These are phyloP conservation scores for Andrena trimmerana DNA, from an alignment of 2,888 invertebrate species.

Conservation along the genomic window DNA sequence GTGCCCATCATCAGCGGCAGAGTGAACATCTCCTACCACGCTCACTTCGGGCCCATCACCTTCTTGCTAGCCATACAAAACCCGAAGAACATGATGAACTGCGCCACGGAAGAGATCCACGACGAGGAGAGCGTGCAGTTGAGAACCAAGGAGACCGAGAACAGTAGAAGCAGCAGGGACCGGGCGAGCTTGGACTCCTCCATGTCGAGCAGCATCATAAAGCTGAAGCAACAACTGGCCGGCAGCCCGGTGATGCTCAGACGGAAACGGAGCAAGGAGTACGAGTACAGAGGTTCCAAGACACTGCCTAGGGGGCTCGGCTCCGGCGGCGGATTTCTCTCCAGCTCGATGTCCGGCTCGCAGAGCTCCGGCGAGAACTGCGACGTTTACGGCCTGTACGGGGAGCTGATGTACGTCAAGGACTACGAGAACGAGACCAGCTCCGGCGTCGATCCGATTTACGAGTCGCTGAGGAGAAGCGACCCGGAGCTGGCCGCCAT, in stretches of 20 bases:
- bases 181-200: slow-evolving; percentile 88
- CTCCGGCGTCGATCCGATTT: slow-evolving; percentile 90
- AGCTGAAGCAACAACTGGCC: slow-evolving; percentile 88
- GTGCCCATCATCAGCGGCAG: slow-evolving; percentile 96
- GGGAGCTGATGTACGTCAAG: slow-evolving; percentile 95
- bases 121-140: slow-evolving; percentile 80
- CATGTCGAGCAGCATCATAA: slow-evolving; percentile 86
- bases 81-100: slow-evolving; percentile 72
- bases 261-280: slow-evolving; percentile 87
- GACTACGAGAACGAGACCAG: slow-evolving; percentile 94
- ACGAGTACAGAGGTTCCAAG: slow-evolving; percentile 90
- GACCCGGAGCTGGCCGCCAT: slow-evolving; percentile 94
- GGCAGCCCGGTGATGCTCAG: slow-evolving; percentile 89
- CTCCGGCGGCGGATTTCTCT: slow-evolving; percentile 86
- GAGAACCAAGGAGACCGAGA: slow-evolving; percentile 74
- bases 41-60: slow-evolving; percentile 96
- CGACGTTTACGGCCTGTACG: slow-evolving; percentile 96
- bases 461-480: slow-evolving; percentile 91
- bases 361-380: slow-evolving; percentile 89
- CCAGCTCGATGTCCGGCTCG: slow-evolving; percentile 87
- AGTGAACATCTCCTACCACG: slow-evolving; percentile 96
- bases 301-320: slow-evolving; percentile 92
- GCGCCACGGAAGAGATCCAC: slow-evolving; percentile 75
- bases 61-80: slow-evolving; percentile 92
- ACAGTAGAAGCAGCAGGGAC: slow-evolving; percentile 71